These are phyloP conservation scores for Cochlearius cochlearius DNA, from an alignment of 2,113 vertebrate genomes.

Conservation along the genomic window DNA sequence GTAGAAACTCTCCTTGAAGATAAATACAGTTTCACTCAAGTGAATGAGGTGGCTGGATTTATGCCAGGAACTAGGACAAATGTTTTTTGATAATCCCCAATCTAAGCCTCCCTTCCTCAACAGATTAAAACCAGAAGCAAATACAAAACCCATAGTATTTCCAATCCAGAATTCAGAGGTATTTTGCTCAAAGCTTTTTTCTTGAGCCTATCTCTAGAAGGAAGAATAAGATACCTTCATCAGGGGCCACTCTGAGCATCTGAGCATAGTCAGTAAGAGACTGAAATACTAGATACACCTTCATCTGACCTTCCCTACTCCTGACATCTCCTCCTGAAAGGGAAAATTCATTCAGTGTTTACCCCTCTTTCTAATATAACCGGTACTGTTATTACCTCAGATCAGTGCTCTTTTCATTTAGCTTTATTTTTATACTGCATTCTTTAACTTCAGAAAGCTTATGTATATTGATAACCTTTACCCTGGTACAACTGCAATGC, in stretches of 20 bases:
- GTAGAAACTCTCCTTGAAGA: background rate
- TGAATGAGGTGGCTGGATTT: background rate
- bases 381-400: background rate
- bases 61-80: background rate
- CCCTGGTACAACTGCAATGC: background rate
- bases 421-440: background rate
- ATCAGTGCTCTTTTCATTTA: background rate
- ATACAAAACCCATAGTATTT: background rate
- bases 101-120: background rate
- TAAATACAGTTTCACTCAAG: background rate
- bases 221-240: background rate
- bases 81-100: background rate
- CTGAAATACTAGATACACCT: background rate
- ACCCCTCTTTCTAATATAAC: background rate
- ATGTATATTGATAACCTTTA: background rate
- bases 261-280: background rate
- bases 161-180: background rate
- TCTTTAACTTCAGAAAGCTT: background rate
- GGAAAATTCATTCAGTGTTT: background rate
- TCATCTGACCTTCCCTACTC: background rate
- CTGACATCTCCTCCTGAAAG: background rate
- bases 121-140: background rate
- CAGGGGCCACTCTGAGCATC: background rate
- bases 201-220: background rate
- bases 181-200: background rate